Evolutionary conservation across 2,797 vertebrate genomes (phyloP).

Genomic region (Menidia menidia): DNA sequence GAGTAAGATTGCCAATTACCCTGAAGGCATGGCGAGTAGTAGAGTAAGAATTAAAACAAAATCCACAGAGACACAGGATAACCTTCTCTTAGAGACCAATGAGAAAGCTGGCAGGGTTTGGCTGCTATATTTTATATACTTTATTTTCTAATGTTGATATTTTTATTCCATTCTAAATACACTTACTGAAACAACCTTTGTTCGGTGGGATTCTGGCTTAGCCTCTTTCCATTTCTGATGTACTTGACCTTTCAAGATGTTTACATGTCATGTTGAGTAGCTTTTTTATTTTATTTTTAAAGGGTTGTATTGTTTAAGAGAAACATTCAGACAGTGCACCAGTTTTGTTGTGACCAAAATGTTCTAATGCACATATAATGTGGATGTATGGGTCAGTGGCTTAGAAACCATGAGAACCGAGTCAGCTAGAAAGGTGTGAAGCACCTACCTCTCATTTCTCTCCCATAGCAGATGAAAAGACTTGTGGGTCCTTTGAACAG

Average conservation of each 20-base stretch:
- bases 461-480: conserved; percentile 37
- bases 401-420: conserved; percentile 41
- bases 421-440: conserved; percentile 39
- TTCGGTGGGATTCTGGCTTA: conserved; percentile 42
- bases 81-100: conserved; percentile 55
- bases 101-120: conserved; percentile 55
- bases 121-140: conserved; percentile 69
- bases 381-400: conserved; percentile 29
- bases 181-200: conserved; percentile 60
- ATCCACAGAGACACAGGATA: conserved; percentile 54
- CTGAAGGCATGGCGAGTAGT: conserved; percentile 59
- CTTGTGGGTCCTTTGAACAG: conserved; percentile 42
- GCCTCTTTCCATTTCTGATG: conserved; percentile 44
- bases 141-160: conserved; percentile 75
- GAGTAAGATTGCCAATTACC: conserved; percentile 79
- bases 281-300: conserved; percentile 23
- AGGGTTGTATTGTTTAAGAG: conserved; percentile 40
- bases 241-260: conserved; percentile 54
- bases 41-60: conserved; percentile 71
- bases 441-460: conserved; percentile 48
- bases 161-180: conserved; percentile 74
- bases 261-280: conserved; percentile 47
- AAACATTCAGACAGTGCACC: conserved; percentile 29
- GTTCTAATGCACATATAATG: conserved; percentile 14
- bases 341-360: conserved; percentile 40